Evolutionary conservation across 2,888 invertebrate genomes (phyloP).

Genomic region (Scotopteryx bipunctaria): DNA sequence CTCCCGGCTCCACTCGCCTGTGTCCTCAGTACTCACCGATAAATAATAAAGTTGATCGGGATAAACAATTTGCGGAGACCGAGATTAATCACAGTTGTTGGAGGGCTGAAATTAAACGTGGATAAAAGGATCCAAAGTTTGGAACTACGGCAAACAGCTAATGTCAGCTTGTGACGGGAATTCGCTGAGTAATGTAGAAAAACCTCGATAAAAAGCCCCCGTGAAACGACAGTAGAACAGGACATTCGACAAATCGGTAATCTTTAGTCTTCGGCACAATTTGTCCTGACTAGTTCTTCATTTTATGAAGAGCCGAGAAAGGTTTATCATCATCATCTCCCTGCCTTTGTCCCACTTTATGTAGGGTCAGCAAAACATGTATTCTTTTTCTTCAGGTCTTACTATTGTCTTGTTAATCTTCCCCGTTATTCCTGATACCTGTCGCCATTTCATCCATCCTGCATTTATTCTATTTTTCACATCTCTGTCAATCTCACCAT

Average conservation of each 20-base stretch:
- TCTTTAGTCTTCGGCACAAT: background rate
- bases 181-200: slow-evolving; percentile 18
- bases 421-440: no score
- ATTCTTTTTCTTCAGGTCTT: no score
- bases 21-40: slow-evolving; percentile 19
- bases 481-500: no score
- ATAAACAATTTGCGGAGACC: slow-evolving; percentile 26
- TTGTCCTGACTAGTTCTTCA: background rate
- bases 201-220: slow-evolving; percentile 6
- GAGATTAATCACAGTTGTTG: slow-evolving; percentile 22
- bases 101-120: slow-evolving; percentile 20
- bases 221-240: background rate
- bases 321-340: no score
- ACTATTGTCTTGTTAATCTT: no score
- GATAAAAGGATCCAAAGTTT: slow-evolving; percentile 23
- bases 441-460: no score
- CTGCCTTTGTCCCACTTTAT: no score
- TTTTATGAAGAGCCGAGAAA: background rate
- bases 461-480: no score
- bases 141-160: slow-evolving; percentile 10
- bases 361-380: no score
- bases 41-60: slow-evolving; percentile 30
- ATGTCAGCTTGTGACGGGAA: slow-evolving; percentile 25
- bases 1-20: slow-evolving; percentile 10
- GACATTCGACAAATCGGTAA: slow-evolving; percentile 1